These are phyloP conservation scores for Heliothis subflexa DNA, from an alignment of 1,140 invertebrate species.

Conservation along the genomic window DNA sequence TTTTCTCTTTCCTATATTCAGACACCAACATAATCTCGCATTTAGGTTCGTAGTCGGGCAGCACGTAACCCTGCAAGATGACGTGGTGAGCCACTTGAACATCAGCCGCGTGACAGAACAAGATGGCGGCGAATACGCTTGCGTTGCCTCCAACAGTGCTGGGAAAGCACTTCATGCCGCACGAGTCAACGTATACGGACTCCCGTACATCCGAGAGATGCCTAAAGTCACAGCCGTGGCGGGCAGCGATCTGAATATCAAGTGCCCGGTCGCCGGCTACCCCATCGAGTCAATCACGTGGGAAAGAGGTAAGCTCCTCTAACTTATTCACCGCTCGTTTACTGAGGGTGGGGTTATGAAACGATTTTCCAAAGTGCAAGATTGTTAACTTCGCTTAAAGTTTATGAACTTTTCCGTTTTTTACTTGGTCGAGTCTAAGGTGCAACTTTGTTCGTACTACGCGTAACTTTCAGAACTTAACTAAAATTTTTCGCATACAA, in stretches of 20 bases:
- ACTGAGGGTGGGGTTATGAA: constrained; percentile 13
- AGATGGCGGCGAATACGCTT: constrained; percentile 97
- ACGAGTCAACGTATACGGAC: constrained; percentile 96
- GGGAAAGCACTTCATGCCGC: constrained; percentile 92
- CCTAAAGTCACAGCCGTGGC: constrained; percentile 96
- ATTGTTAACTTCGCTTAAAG: constrained; percentile 30
- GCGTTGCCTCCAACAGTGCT: constrained; percentile 94
- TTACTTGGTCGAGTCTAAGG: constrained; percentile 9
- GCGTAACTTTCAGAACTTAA: constrained; percentile 21
- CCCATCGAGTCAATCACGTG: constrained; percentile 95
- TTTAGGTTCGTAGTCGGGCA: constrained; percentile 94
- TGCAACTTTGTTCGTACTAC: constrained; percentile 24
- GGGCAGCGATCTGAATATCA: constrained; percentile 93
- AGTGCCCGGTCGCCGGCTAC: constrained; percentile 97
- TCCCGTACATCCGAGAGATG: constrained; percentile 96
- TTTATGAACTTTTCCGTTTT: constrained; percentile 17
- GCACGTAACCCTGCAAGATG: constrained; percentile 96
- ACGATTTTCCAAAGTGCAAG: constrained; percentile 7
- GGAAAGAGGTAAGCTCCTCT: constrained; percentile 91
- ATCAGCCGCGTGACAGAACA: constrained; percentile 95
- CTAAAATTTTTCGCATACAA: constrained; percentile 1
- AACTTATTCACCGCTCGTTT: constrained; percentile 37
- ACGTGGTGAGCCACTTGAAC: constrained; percentile 98
- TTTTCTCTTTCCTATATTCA: constrained; percentile 18
- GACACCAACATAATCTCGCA: constrained; percentile 44